Percentiles rank a stretch among this genome's conserved stretches.
These are phyloP conservation scores for Pachypanchax playfairii DNA, from an alignment of 2,113 vertebrate genomes.

Conservation along the genomic window DNA sequence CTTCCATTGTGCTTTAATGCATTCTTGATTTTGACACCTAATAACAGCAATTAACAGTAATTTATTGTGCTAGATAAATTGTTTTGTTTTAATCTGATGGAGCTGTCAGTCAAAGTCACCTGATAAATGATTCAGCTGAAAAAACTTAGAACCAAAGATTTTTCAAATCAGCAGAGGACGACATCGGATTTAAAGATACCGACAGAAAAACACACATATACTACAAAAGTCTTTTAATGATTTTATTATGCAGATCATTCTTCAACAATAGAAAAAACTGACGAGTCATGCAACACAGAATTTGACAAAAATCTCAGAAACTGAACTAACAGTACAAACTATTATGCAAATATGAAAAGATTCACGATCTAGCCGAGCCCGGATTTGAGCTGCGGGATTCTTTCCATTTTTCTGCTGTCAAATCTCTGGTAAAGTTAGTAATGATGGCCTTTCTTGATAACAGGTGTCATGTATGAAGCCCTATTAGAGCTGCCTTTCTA, in stretches of 20 bases:
- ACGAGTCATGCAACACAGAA: constrained; percentile 1
- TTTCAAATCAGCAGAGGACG: too few species aligned
- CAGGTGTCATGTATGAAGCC: constrained; percentile 61
- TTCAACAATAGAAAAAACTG: constrained; percentile 1
- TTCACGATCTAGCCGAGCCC: constrained; percentile 6
- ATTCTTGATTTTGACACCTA: neutral
- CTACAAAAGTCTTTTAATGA: neutral
- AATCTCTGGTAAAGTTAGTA: constrained; percentile 29
- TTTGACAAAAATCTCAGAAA: neutral
- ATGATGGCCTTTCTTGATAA: constrained; percentile 61
- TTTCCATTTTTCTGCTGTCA: constrained; percentile 43
- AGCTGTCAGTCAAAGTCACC: neutral
- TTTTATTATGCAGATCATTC: neutral
- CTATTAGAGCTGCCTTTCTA: constrained; percentile 37
- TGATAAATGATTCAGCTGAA: neutral
- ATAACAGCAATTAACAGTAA: neutral
- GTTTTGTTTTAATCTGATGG: neutral
- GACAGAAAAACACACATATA: too few species aligned
- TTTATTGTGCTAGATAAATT: neutral
- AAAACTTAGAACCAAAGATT: neutral
- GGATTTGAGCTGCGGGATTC: constrained; percentile 18
- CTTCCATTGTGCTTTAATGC: constrained; percentile 7
- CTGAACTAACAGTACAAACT: constrained; percentile 10
- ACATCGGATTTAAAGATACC: neutral
- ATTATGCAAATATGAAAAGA: constrained; percentile 6